These are phyloP conservation scores for Volucella inanis DNA, from an alignment of 2,888 invertebrate species.

Conservation along the genomic window DNA sequence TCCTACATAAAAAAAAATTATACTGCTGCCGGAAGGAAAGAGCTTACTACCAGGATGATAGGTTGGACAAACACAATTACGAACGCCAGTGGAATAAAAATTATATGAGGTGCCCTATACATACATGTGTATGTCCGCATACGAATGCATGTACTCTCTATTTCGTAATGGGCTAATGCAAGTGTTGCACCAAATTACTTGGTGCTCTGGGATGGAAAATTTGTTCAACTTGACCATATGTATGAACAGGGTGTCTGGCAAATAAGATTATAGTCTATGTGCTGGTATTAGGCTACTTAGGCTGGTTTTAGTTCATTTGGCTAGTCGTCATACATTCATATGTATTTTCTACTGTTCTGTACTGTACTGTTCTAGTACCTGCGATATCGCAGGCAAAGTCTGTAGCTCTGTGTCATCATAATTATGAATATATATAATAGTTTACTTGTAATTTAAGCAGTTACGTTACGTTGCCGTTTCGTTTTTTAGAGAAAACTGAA, in stretches of 20 bases:
- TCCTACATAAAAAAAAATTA: conserved; percentile 17
- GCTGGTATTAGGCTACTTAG: neutral
- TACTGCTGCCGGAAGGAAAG: conserved; percentile 59
- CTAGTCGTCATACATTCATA: too few relatives aligned
- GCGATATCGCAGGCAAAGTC: too few relatives aligned
- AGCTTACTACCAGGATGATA: conserved; percentile 41
- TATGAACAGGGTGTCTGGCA: conserved; percentile 20
- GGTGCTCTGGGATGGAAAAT: conserved; percentile 13
- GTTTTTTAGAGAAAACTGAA: too few relatives aligned
- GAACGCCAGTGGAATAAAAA: conserved; percentile 60
- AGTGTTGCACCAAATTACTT: conserved; percentile 54
- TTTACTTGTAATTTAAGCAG: too few relatives aligned
- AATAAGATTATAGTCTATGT: neutral
- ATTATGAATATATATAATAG: too few relatives aligned
- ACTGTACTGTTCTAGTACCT: too few relatives aligned
- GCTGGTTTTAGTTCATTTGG: too few relatives aligned
- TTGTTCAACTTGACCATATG: neutral
- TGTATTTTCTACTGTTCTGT: too few relatives aligned
- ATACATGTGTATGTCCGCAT: conserved; percentile 53
- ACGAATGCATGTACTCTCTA: conserved; percentile 20
- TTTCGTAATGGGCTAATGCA: conserved; percentile 45
- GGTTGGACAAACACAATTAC: conserved; percentile 27
- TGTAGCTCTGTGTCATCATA: too few relatives aligned
- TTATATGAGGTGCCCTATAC: conserved; percentile 57
- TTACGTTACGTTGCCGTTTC: too few relatives aligned